Conservation (phyloP, 2,888 invertebrate species). For the Leptura quadrifasciata region DNA sequence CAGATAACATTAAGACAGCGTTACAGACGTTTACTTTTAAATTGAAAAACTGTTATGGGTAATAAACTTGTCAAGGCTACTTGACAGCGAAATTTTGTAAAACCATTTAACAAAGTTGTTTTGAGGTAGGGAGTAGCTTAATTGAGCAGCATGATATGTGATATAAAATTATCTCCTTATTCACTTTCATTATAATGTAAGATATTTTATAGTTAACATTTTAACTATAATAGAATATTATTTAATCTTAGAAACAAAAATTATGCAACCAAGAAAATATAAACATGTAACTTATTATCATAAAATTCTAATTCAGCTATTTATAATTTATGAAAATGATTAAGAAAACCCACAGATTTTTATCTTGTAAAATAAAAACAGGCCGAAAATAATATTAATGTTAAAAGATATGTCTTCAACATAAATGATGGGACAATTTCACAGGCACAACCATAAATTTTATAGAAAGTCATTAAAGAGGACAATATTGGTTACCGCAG, state of each 20-base stretch:
- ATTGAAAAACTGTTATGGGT: background rate
- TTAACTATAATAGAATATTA: constrained; percentile 10
- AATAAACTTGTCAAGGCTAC: background rate
- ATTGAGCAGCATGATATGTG: background rate
- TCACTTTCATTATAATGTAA: background rate
- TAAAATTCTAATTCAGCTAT: constrained; percentile 54
- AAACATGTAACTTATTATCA: constrained; percentile 52
- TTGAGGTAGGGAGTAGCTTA: constrained; percentile 3
- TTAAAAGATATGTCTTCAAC: constrained; percentile 62
- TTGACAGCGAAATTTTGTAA: constrained; percentile 2
- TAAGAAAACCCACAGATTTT: constrained; percentile 55
- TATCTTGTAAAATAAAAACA: constrained; percentile 55
- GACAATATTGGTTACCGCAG: constrained; percentile 44
- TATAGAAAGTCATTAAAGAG: constrained; percentile 57
- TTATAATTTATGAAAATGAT: constrained; percentile 56
- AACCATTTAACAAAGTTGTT: constrained; percentile 3
- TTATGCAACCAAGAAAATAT: constrained; percentile 47
- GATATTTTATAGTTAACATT: constrained; percentile 10
- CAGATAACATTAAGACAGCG: background rate
- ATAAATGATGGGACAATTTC: constrained; percentile 69
- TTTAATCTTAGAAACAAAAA: constrained; percentile 22
- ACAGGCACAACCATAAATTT: constrained; percentile 63
- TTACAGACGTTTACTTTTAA: background rate
- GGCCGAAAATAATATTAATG: constrained; percentile 65
- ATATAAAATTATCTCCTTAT: background rate